phyloP scores from a whole-genome alignment of 2,888 invertebrate genomes.

The Heliconius charithonia region DNA sequence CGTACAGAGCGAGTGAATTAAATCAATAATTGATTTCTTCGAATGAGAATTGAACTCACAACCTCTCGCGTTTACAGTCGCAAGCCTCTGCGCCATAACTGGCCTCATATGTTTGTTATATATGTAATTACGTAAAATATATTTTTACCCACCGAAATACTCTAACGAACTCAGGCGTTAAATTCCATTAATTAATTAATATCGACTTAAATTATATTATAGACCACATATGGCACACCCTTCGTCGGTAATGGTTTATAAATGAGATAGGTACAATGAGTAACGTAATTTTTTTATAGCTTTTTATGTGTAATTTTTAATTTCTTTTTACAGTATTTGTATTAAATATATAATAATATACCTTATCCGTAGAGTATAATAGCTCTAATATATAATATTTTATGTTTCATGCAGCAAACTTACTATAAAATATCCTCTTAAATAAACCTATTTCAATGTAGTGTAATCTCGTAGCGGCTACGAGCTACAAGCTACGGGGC shows the following conservation, averaged over 20 bases:
- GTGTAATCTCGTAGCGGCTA: constrained; percentile 29
- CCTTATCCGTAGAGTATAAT: not conserved
- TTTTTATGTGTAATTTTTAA: too few relatives aligned
- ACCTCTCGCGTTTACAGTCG: too few relatives aligned
- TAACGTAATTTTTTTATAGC: not conserved
- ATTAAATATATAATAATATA: not conserved
- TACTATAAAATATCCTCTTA: not conserved
- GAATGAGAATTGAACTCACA: too few relatives aligned
- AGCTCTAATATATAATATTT: not conserved
- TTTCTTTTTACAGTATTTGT: too few relatives aligned
- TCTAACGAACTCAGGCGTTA: not conserved
- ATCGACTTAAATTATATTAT: constrained; percentile 6
- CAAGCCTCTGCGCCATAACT: too few relatives aligned
- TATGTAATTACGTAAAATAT: not conserved
- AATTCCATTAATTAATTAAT: constrained; percentile 1
- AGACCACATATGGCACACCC: constrained; percentile 6
- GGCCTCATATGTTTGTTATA: too few relatives aligned
- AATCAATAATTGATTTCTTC: too few relatives aligned
- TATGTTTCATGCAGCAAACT: not conserved
- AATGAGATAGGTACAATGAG: not conserved
- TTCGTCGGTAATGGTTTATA: constrained; percentile 12
- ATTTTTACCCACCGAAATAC: not conserved
- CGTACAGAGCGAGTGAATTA: too few relatives aligned
- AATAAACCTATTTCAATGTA: constrained; percentile 4
- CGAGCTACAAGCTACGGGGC: constrained; percentile 26